Base-by-base conservation (phyloP, 2,113 vertebrate species). In the Laticauda colubrina region DNA sequence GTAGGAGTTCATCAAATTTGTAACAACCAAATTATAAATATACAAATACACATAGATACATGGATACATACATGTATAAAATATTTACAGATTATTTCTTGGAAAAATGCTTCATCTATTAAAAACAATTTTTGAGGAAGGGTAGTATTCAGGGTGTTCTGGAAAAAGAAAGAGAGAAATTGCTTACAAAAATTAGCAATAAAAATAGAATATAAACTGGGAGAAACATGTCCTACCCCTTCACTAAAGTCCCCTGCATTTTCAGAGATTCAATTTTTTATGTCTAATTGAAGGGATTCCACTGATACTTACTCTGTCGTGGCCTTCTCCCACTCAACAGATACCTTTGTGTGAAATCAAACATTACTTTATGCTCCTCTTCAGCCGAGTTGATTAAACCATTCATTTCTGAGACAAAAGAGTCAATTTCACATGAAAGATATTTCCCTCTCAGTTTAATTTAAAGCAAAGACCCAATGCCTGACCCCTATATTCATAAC, bases 401-500 rank as follows among this genome's bases (percentile, higher is more conserved):
- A 97, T 98, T 97, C 96, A 97, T 98, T 98, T 98, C 97, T 96
- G 96, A 98, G 97, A 97, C 97, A 98, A 97, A 98, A 98, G 96
- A 97, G 96, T 97, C 97, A 95, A 96, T 97, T 98, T 97, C 95
- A 89, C 93, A 93, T 97, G 96, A 98, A 97, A 97, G 96, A 97
- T 97, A 95, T 96, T 97, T 96, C 87, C 94, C 95, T 56, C 92
- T 90, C 39, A 23, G 94, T 97, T 98, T 98, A 98, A 98, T 98
- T 97, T 98, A 98, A 98, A 97, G 97, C 92, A 18, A 94, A 93
- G 96, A 93, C 96, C 96, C 96, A 97, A 96, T 93, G 90, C 96
- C 96, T 98, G 98, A 98, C 98, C 98, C 96, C 97, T 97, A 97
- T 98, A 98, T 98, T 98, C 97, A 97, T 98, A 98, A 97, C 97